Conservation (phyloP, 2,888 invertebrate genomes). For the Limnephilus lunatus region DNA sequence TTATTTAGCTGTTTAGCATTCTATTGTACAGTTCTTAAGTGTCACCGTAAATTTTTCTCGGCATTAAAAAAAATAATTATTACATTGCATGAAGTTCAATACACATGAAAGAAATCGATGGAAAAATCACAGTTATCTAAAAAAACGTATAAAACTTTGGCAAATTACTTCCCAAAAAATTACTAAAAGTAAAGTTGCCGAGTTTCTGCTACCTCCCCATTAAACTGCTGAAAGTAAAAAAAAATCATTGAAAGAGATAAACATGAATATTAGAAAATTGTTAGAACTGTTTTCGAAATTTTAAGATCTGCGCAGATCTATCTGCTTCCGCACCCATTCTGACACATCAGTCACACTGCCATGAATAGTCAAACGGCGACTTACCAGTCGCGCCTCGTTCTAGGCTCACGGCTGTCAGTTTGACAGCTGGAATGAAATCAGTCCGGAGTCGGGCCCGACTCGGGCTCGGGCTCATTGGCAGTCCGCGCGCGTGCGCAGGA, state of each 20-base stretch:
- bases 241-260: background rate
- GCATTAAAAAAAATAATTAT: no score
- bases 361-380: constrained; percentile 8
- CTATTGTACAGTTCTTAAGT: background rate
- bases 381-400: constrained; percentile 45
- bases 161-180: no score
- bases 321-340: background rate
- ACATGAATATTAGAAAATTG: no score
- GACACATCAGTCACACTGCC: background rate
- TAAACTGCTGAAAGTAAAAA: no score
- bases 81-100: no score
- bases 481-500: constrained; percentile 61
- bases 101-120: no score
- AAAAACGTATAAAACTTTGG: no score
- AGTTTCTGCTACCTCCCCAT: no score
- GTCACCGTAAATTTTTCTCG: background rate
- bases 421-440: constrained; percentile 59
- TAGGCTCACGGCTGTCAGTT: constrained; percentile 34
- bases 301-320: background rate
- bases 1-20: no score
- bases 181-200: no score
- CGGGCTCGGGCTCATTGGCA: constrained; percentile 52
- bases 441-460: constrained; percentile 25
- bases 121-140: no score
- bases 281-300: background rate